Conservation (phyloP, 2,888 invertebrate genomes). For the Pollenia angustigena region DNA sequence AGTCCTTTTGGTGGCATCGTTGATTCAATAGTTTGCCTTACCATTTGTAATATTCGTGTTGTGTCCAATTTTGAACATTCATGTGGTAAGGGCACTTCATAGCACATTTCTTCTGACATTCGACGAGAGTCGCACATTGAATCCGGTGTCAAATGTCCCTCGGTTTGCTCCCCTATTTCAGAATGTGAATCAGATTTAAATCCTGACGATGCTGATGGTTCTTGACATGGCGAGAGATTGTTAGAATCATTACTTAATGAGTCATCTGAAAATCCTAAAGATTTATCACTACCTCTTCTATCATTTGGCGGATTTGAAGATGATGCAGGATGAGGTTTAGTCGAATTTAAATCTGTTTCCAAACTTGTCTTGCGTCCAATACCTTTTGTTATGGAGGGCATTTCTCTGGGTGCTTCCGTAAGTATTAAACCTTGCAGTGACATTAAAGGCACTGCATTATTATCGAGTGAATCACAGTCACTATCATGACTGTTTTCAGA, state of each 20-base stretch:
- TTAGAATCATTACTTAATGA: constrained; percentile 89
- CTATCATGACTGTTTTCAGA: constrained; percentile 91
- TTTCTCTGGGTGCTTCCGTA: constrained; percentile 85
- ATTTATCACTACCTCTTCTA: constrained; percentile 88
- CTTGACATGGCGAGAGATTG: constrained; percentile 85
- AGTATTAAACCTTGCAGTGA: constrained; percentile 82
- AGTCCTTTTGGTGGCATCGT: constrained; percentile 90
- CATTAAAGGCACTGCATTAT: constrained; percentile 83
- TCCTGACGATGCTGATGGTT: constrained; percentile 86
- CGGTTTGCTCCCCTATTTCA: constrained; percentile 86
- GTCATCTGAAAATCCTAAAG: constrained; percentile 89
- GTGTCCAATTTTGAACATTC: constrained; percentile 92
- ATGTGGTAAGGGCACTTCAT: constrained; percentile 91
- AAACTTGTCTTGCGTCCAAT: constrained; percentile 89
- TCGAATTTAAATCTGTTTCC: constrained; percentile 85
- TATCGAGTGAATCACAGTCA: constrained; percentile 88
- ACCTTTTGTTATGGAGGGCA: constrained; percentile 92
- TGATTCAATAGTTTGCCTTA: constrained; percentile 91
- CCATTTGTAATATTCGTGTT: constrained; percentile 90
- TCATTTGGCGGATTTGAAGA: constrained; percentile 67
- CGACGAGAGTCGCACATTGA: constrained; percentile 83
- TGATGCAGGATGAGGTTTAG: constrained; percentile 49
- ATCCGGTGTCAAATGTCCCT: constrained; percentile 83
- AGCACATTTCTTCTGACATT: constrained; percentile 84
- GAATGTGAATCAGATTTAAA: constrained; percentile 86